Base-by-base conservation (phyloP, 2,113 vertebrate species). In the Thunnus maccoyii region DNA sequence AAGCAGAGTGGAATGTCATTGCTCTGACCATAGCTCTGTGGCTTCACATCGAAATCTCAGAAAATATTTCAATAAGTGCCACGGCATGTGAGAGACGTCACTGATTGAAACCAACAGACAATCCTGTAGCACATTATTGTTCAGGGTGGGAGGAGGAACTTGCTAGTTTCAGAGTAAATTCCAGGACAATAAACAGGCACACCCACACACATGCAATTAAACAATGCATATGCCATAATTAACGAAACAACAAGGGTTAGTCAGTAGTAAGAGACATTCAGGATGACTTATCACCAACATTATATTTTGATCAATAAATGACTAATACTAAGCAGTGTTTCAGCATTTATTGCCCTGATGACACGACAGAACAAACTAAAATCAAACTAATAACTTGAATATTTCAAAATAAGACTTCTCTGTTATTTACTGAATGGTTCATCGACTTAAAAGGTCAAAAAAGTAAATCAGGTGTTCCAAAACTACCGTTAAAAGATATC, bases 101-200 rank as follows among this genome's bases (percentile, higher is more conserved):
- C 16, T 17, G 20, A 58, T 2, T 52, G 58, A 79, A 56, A 60
- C 22, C 20, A 64, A 62, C 12, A 68, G 11, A 72, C 3, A 55
- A 69, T 51, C 12, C 56, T 46, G 36, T 4, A 57, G 60, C 46
- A 69, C 14, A 32, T 50, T 14, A 71, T 73, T 80, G 77, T 76
- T 74, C 47, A 6, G 22, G 50, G 74, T 50, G 60, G 87, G 82
- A 84, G 90, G 90, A 91, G 85, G 17, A 5, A 85, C 9, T 27
- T 17, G 61, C 41, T 12, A 47, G 91, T 94, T 94, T 94, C 93
- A 91, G 46, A 85, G 48, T 50, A 91, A 66, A 92, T 92, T 89
- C 90, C 90, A 86, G 68, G 13, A n/a, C 56, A 60, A 0, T 13
- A 7, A 48, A 55, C 15, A 62, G 63, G 55, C 76, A 85, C 77